Evolutionary conservation across 2,888 invertebrate species (phyloP), one percentile per base, ranked within the genome.

Genomic region (Agrochola lychnidis): DNA sequence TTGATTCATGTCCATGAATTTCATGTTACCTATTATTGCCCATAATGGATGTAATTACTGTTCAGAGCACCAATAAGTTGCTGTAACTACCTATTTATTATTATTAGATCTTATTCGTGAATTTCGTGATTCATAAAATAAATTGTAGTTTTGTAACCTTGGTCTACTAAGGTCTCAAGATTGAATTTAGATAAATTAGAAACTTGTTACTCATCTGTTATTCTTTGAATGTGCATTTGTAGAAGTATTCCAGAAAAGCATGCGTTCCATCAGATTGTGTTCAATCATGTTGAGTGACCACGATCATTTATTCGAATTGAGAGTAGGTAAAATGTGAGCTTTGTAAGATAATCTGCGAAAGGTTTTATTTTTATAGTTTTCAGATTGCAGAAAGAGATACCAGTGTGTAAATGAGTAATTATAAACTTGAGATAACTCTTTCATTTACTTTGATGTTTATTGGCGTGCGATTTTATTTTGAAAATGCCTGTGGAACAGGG

Each of bases 41-140:
- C 25, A 2, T 30, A 59, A 68, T 73, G 22, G 59, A 69, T 69
- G 59, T 83, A n/a, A 78, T 83, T 81, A 70, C 66, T 57, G 56
- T n/a, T 14, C n/a, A 12, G 36, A 12, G 7, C 25, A 7, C 36
- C 30, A 45, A 68, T 57, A 57, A 67, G 19, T 62, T 77, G 14
- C 7, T 36, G 22, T 48, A 25, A 25, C 25, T 57, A 25, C 14
- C 14, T 57, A 45, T 53, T 61, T 48, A 80, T 42, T 53, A 51
- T 59, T 45, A 80, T 45, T 53, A 53, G 30, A 61, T 56, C 25
- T 48, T 56, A 62, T 66, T 57, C 74, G 48, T 30, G 48, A 66
- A 40, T 74, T 66, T 57, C 74, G 48, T 30, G 48, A 66, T 48
- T 74, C 59, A 74, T 53, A 81, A 48, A 81, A 74, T 76, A 36